Evolutionary conservation across 92 coral and sea anemone genomes (phyloP).

Genomic region (Zoanthus gigantus): DNA sequence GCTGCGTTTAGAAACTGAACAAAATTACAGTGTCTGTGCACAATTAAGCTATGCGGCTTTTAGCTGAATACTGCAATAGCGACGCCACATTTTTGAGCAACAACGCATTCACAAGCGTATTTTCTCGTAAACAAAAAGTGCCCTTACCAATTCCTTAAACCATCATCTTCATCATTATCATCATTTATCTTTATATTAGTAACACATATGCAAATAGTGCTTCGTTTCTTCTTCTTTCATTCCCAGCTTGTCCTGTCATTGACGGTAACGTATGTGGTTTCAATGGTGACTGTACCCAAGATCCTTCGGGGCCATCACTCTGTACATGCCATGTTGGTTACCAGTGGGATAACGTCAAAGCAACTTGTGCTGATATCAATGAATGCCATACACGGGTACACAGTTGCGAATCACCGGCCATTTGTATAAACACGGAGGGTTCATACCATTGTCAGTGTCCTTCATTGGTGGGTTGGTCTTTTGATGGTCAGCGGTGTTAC

Average conservation of each 20-base stretch:
- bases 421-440: slow-evolving; percentile 66
- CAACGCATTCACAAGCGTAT: no score
- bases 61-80: no score
- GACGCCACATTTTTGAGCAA: no score
- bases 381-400: slow-evolving; percentile 59
- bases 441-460: slow-evolving; percentile 76
- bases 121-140: no score
- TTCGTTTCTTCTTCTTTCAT: not conserved
- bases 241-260: slow-evolving; percentile 60
- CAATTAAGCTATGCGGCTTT: no score
- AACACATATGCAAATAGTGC: no score
- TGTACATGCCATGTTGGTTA: slow-evolving; percentile 66
- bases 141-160: no score
- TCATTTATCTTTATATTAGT: no score
- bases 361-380: slow-evolving; percentile 51
- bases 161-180: no score
- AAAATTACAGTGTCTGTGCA: no score
- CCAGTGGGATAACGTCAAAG: slow-evolving; percentile 53
- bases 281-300: slow-evolving; percentile 61
- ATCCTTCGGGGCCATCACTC: slow-evolving; percentile 37
- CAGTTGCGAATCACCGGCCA: slow-evolving; percentile 61
- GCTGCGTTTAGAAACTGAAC: no score
- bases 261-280: slow-evolving; percentile 61
- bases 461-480: slow-evolving; percentile 71
- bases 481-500: slow-evolving; percentile 68